These are phyloP conservation scores for Heliopora coerulea DNA, from an alignment of 92 coral and sea anemone species.

Conservation along the genomic window DNA sequence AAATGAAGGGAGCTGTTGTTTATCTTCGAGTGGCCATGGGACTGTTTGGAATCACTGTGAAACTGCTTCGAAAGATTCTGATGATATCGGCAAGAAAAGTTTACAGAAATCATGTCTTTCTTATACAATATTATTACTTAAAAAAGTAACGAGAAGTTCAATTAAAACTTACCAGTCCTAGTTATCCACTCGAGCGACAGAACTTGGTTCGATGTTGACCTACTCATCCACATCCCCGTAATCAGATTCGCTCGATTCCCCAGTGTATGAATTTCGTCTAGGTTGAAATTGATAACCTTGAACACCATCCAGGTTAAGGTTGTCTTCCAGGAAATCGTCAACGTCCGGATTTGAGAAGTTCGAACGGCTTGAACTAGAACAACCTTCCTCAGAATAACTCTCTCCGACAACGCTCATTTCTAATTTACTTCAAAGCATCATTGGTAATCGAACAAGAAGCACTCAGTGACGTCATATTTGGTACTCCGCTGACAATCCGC, in stretches of 20 bases:
- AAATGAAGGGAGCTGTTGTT: too few relatives aligned
- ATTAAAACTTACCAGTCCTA: background rate
- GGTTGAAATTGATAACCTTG: conserved; percentile 6
- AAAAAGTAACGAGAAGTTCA: background rate
- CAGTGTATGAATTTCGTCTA: background rate
- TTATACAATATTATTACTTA: background rate
- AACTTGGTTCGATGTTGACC: background rate
- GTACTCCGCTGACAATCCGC: background rate
- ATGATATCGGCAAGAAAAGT: too few relatives aligned
- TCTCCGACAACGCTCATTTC: background rate
- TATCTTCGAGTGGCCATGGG: too few relatives aligned
- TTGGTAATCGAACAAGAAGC: background rate
- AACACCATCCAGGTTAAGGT: background rate
- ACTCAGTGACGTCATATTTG: conserved; percentile 2
- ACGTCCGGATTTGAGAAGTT: background rate
- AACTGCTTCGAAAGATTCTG: too few relatives aligned
- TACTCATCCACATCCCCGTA: background rate
- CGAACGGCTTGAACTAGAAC: background rate
- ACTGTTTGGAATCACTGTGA: too few relatives aligned
- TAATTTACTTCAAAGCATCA: background rate
- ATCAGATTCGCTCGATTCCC: background rate
- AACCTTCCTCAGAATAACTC: background rate
- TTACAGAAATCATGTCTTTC: too few relatives aligned
- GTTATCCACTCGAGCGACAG: background rate
- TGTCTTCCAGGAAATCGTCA: background rate